Base-by-base conservation (phyloP, 2,888 invertebrate genomes). In the Lottia gigantea region DNA sequence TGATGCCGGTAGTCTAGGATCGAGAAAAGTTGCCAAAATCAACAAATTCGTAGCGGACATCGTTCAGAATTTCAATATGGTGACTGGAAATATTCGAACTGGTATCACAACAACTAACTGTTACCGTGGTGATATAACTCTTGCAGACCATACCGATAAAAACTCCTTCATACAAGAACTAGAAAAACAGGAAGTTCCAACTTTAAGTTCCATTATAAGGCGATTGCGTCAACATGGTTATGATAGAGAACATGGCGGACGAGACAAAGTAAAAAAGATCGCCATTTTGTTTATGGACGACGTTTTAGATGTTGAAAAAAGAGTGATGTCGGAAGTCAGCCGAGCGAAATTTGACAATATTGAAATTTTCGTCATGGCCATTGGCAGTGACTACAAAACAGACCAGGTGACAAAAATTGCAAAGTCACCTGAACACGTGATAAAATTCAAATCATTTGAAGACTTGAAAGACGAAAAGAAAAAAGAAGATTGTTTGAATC, bases 221-320 rank as follows among this genome's bases (percentile, higher is more conserved):
- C 55, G 55, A 23, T 55, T 55, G 3, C 19, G 55, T 14, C 55
- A 23, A 12, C 55, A 55, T 23, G 23, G 55, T 55, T 55, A 55
- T 14, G 23, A 55, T 23, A 19, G 12, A 11, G 73, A 75, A 47
- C 71, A 76, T 40, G 81, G 80, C 8, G 77, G 77, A 12, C 64
- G 80, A 49, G 62, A 65, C 15, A 62, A 64, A 11, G 78, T 80
- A 4, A 71, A 76, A 40, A 80, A 79, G 61, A 80, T 82, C 70
- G 82, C 82, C n/a, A 79, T 85, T 1, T 26, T 82, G 11, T 79
- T 85, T 70, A 73, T 83, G 14, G 82, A 83, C 67, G 77, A 82
- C 65, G 74, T 66, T 61, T 70, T 81, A 15, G 71, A 70, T 40
- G 72, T 78, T 46, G 64, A 73, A 2, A 74, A 78, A 15, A 65